Evolutionary conservation across 2,113 vertebrate species (phyloP).

Genomic region (Coracopsis vasa): DNA sequence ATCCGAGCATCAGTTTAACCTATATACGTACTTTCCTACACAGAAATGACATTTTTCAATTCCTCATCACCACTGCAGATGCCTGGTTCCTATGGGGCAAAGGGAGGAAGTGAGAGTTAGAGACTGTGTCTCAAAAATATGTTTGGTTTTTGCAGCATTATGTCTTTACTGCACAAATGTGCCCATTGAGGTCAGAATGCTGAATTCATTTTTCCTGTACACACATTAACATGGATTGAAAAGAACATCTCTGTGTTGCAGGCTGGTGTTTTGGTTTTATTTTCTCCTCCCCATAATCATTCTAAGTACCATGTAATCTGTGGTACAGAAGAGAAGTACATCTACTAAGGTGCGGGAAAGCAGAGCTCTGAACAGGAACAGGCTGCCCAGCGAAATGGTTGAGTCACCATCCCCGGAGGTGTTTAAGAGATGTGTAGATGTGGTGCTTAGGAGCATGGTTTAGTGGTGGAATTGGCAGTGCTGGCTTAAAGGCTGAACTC

Average conservation of each 20-base stretch:
- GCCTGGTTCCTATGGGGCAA: not conserved
- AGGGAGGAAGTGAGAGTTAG: not conserved
- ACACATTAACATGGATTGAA: not conserved
- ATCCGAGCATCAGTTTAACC: not conserved
- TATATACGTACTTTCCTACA: not conserved
- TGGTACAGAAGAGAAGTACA: not conserved
- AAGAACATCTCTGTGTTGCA: not conserved
- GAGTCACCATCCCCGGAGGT: not conserved
- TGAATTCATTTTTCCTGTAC: not conserved
- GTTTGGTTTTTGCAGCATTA: not conserved
- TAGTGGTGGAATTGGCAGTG: not conserved
- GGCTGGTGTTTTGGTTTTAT: not conserved
- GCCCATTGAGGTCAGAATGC: accelerated
- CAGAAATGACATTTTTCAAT: not conserved
- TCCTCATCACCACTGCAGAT: not conserved
- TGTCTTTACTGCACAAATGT: not conserved
- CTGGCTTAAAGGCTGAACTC: not conserved
- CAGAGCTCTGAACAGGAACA: not conserved
- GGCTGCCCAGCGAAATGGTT: not conserved
- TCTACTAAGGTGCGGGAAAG: not conserved
- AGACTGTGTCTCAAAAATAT: not conserved
- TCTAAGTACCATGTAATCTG: not conserved
- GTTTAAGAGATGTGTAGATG: not conserved
- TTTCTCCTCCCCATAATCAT: not conserved
- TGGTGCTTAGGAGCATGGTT: not conserved